These are phyloP conservation scores for Melanocharis versteri DNA, from an alignment of 2,113 vertebrate genomes.

Conservation along the genomic window DNA sequence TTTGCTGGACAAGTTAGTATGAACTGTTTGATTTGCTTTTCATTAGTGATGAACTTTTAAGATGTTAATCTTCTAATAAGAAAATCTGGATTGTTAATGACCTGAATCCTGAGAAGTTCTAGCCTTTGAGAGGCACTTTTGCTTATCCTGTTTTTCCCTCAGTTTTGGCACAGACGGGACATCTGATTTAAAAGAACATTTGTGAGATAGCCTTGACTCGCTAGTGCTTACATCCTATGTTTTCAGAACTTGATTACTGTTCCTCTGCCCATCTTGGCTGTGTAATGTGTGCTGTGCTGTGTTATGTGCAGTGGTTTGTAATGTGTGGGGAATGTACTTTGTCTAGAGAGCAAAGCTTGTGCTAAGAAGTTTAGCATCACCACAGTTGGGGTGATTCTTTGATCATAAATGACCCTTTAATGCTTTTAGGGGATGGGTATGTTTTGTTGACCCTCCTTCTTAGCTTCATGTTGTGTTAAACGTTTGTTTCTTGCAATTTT, in stretches of 20 bases:
- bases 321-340: background rate
- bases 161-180: background rate
- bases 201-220: background rate
- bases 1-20: background rate
- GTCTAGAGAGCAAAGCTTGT: background rate
- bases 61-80: conserved; percentile 37
- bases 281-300: background rate
- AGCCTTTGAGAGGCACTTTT: background rate
- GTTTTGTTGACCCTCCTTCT: background rate
- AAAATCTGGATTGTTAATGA: conserved; percentile 19
- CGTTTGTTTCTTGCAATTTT: background rate
- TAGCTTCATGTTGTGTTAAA: background rate
- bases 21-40: background rate
- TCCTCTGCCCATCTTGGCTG: background rate
- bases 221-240: background rate
- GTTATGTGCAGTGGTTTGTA: background rate
- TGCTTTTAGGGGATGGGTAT: background rate
- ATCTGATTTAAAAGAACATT: background rate
- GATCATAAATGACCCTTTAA: background rate
- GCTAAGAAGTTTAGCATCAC: background rate
- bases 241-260: background rate
- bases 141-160: background rate
- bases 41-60: conserved; percentile 15
- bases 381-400: background rate
- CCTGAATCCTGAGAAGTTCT: background rate